Conservation (phyloP, 2,888 invertebrate species). For the Chromoteleia sp. region DNA sequence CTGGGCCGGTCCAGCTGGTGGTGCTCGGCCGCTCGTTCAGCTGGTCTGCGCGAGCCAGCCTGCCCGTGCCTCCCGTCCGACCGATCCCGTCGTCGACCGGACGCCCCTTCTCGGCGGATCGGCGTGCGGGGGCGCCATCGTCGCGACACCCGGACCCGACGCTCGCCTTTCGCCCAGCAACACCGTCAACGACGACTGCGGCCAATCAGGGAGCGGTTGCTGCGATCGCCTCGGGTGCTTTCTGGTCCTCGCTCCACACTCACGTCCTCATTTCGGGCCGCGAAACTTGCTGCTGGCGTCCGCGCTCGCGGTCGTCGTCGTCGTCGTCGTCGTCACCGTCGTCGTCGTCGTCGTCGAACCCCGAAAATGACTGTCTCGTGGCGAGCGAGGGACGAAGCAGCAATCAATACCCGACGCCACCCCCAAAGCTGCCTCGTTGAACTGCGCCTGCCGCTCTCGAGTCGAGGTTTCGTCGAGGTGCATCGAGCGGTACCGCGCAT, state of each 20-base stretch:
- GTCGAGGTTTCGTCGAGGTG: constrained; percentile 49
- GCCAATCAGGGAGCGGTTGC: not conserved
- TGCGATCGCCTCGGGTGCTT: no score
- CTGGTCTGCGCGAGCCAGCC: constrained; percentile 16
- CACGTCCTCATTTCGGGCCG: no score
- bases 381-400: constrained; percentile 74
- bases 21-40: constrained; percentile 7
- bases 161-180: constrained; percentile 28
- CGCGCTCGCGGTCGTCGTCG: not conserved
- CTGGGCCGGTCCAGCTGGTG: constrained; percentile 8
- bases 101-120: constrained; percentile 15
- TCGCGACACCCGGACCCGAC: constrained; percentile 21
- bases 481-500: constrained; percentile 70
- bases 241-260: no score
- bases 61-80: constrained; percentile 24
- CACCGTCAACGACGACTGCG: constrained; percentile 19
- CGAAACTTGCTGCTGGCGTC: not conserved
- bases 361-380: constrained; percentile 39
- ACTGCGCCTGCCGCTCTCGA: constrained; percentile 73
- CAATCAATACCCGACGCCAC: constrained; percentile 83
- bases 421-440: constrained; percentile 66
- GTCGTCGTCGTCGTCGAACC: constrained; percentile 1
- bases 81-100: constrained; percentile 36
- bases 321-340: not conserved
- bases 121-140: constrained; percentile 38